Conservation (phyloP, 2,888 invertebrate genomes). For the Plagodis pulveraria region DNA sequence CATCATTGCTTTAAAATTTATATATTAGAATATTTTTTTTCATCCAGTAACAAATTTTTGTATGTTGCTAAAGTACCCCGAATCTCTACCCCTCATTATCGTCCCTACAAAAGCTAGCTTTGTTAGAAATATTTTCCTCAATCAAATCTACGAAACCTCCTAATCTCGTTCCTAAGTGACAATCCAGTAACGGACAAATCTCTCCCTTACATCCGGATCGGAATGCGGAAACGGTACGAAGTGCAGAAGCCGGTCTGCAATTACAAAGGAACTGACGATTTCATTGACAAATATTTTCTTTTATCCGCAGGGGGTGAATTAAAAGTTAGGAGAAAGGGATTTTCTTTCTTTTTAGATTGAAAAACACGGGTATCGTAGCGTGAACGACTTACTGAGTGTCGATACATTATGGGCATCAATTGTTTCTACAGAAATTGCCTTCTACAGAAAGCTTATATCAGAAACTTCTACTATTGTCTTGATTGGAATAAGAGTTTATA, state of each 20-base stretch:
- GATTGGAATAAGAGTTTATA: too few species aligned
- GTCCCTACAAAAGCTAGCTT: not conserved
- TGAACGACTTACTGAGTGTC: too few species aligned
- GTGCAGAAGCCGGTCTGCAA: conserved; percentile 56
- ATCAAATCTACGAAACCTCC: conserved; percentile 2
- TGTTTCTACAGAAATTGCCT: too few species aligned
- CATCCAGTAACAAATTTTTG: too few species aligned
- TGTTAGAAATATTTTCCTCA: conserved; percentile 1
- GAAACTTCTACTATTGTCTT: too few species aligned
- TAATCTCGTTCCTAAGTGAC: conserved; percentile 8
- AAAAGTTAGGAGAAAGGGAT: conserved; percentile 34
- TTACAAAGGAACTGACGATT: conserved; percentile 73
- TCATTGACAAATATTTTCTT: conserved; percentile 82
- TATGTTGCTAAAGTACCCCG: too few species aligned
- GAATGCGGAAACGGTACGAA: conserved; percentile 35
- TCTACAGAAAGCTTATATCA: too few species aligned
- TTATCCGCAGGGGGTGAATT: conserved; percentile 54
- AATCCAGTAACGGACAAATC: conserved; percentile 12
- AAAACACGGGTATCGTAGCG: too few species aligned
- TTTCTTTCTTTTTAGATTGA: not conserved
- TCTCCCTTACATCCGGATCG: conserved; percentile 6
- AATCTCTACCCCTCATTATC: too few species aligned
- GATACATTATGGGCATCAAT: too few species aligned
- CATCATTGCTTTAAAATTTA: too few species aligned
- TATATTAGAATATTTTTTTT: too few species aligned